Conservation (phyloP, 2,797 vertebrate species). For the Gymnocypris eckloni region DNA sequence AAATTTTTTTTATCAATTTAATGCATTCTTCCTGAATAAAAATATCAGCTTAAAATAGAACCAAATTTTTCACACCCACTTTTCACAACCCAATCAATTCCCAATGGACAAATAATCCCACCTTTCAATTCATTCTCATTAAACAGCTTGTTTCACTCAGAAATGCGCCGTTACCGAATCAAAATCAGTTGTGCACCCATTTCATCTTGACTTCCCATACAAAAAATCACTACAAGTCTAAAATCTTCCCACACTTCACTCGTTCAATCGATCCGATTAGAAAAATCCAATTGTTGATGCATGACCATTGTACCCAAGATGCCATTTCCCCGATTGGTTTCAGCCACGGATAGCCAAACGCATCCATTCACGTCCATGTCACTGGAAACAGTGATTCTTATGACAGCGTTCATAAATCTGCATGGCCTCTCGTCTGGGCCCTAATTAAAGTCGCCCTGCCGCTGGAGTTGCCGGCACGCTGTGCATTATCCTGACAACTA, state of each 20-base stretch:
- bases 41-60: not conserved
- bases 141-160: not conserved
- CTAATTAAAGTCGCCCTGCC: conserved; percentile 57
- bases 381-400: conserved; percentile 39
- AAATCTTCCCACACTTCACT: conserved; percentile 32
- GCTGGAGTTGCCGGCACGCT: conserved; percentile 9
- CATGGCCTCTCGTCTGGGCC: conserved; percentile 36
- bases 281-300: conserved; percentile 41
- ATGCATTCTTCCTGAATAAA: not conserved
- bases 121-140: not conserved
- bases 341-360: conserved; percentile 42
- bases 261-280: conserved; percentile 27
- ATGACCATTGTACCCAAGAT: conserved; percentile 45
- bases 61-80: not conserved
- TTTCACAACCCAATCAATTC: not conserved
- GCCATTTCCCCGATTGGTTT: conserved; percentile 44
- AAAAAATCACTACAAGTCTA: not conserved
- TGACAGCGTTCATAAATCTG: conserved; percentile 39
- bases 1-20: not conserved
- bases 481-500: conserved; percentile 49
- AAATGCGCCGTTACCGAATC: not conserved
- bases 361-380: conserved; percentile 49
- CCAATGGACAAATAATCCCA: not conserved
- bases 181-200: not conserved
- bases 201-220: not conserved